Evolutionary conservation across 2,797 vertebrate species (phyloP).

Genomic region (Manis crassicaudata): DNA sequence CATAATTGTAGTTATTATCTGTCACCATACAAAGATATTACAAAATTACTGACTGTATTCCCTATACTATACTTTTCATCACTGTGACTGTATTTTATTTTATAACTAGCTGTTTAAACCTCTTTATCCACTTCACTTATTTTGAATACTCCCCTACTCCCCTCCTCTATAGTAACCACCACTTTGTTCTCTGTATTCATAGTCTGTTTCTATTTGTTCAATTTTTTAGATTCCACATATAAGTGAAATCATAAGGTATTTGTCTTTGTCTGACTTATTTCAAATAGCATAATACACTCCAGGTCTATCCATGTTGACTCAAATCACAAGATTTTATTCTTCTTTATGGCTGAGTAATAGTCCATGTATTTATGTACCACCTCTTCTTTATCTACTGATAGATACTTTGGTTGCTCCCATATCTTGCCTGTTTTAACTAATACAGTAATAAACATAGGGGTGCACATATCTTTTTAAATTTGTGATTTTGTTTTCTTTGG

Average conservation of each 20-base stretch:
- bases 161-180: too few relatives aligned
- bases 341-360: not conserved
- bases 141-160: too few relatives aligned
- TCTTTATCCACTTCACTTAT: too few relatives aligned
- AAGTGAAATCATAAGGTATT: not conserved
- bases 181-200: too few relatives aligned
- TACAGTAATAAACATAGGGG: not conserved
- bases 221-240: not conserved
- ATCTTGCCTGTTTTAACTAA: not conserved
- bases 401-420: not conserved
- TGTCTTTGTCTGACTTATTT: not conserved
- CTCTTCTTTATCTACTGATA: not conserved
- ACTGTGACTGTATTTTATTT: too few relatives aligned
- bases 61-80: too few relatives aligned
- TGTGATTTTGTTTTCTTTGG: not conserved
- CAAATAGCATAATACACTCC: not conserved
- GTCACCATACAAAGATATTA: not conserved
- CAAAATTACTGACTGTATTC: too few relatives aligned
- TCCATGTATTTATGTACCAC: not conserved
- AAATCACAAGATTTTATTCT: not conserved
- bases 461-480: not conserved
- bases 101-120: too few relatives aligned
- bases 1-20: not conserved
- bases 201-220: not conserved
- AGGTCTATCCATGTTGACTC: not conserved